Evolutionary conservation across 2,797 vertebrate genomes (phyloP), one percentile per base, ranked within the genome.

Genomic region (Hybognathus amarus): DNA sequence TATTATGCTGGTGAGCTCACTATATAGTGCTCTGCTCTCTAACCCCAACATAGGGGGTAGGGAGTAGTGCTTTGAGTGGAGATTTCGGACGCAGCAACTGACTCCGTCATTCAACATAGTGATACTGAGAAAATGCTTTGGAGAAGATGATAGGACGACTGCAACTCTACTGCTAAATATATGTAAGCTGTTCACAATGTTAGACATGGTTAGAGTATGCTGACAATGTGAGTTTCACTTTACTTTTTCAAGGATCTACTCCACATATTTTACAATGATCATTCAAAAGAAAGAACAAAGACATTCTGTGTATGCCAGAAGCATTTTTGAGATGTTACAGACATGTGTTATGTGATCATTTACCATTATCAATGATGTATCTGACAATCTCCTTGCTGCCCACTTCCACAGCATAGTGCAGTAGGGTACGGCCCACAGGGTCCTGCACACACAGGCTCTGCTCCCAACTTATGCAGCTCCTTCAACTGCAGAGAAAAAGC

Each of bases 341-440:
- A 24, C 4, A 73, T 24, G 54, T 36, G 71, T 64, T 64, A 10
- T 42, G 30, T 27, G 61, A 77, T 74, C 6, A 47, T 22, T 91
- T 91, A 99, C 97, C 96, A 0, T 97, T 95, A 87, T 97, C 96
- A 0, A 98, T 94, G 89, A 99, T 94, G 91, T 96, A 99, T 90
- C 94, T 96, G 85, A 98, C 97, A 36, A 95, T 95, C 69, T 99
- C 97, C 90, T 98, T 98, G 93, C 95, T 97, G 84, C 97, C 97
- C 0, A 93, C 89, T 47, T 91, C 91, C 85, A 97, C 97, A 0
- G 97, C 97, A 0, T 97, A 95, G 89, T 99, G 96, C 24, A 99
- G 92, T 59, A 98, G 90, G 0, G 96, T 98, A 88, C 95, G 94
- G 59, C 96, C 95, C 0, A 86, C 93, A 10, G 89, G 86, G 61